These are phyloP conservation scores for Halisarca cf. caerulea DNA, from an alignment of 37 sponge, comb jelly and placozoan species.

Conservation along the genomic window DNA sequence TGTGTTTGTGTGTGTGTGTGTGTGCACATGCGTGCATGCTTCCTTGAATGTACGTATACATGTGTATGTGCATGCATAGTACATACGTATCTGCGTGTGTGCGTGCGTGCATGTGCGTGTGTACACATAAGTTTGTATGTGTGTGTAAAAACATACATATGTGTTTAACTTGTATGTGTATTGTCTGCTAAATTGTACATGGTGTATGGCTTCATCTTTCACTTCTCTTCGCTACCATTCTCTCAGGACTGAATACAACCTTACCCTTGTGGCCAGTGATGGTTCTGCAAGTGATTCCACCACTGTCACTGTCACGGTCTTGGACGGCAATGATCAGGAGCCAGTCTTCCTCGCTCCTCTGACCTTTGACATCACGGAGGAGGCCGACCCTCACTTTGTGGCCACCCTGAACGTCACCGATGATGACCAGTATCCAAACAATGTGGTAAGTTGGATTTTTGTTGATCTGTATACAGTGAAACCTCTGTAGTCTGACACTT, in stretches of 20 bases:
- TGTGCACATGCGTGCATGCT: background rate
- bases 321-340: background rate
- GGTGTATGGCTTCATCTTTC: too few species aligned
- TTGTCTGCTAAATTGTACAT: background rate
- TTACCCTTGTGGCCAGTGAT: constrained; percentile 30
- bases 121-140: background rate
- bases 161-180: background rate
- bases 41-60: background rate
- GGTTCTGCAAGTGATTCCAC: constrained; percentile 46
- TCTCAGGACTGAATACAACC: background rate
- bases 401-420: constrained; percentile 5
- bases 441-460: constrained; percentile 20
- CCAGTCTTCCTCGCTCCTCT: background rate
- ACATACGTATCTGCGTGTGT: background rate
- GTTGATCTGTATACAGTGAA: background rate
- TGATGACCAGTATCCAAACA: constrained; percentile 16
- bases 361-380: background rate
- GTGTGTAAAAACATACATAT: too few species aligned
- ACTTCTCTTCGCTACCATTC: background rate
- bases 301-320: background rate
- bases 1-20: constrained; percentile 3
- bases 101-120: background rate
- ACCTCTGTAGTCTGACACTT: too few species aligned
- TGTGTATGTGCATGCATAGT: background rate
- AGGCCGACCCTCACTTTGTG: background rate